Conservation (phyloP, 2,797 vertebrate genomes). For the Melanotaenia boesemani region DNA sequence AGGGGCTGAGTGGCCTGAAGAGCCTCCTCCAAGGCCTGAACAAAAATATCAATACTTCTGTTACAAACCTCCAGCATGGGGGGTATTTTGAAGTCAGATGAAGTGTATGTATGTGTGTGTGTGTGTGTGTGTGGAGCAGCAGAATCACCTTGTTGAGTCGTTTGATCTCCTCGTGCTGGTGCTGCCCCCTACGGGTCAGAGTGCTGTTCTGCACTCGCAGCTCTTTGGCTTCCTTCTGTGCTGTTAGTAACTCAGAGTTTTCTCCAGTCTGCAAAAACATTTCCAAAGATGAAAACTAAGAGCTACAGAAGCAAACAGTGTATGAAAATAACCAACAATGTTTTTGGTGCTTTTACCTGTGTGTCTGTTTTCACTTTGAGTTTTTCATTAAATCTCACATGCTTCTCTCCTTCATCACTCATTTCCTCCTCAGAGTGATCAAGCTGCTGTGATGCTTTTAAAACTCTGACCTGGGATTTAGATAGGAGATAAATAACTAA, state of each 20-base stretch:
- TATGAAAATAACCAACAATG: background rate
- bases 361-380: background rate
- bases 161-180: constrained; percentile 69
- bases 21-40: constrained; percentile 62
- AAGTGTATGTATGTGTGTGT: too few relatives aligned
- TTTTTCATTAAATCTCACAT: background rate
- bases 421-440: constrained; percentile 37
- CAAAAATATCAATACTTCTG: constrained; percentile 1
- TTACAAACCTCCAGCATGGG: background rate
- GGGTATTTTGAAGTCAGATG: background rate
- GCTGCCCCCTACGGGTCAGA: constrained; percentile 64
- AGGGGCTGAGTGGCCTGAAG: constrained; percentile 15
- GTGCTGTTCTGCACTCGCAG: constrained; percentile 57
- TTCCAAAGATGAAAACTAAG: background rate
- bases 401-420: constrained; percentile 5
- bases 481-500: background rate
- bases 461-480: constrained; percentile 70
- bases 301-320: background rate
- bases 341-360: constrained; percentile 33
- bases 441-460: constrained; percentile 59
- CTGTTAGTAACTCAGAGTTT: constrained; percentile 24
- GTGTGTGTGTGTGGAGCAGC: too few relatives aligned
- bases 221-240: constrained; percentile 42
- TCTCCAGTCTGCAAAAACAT: constrained; percentile 34
- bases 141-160: constrained; percentile 73